phyloP scores from a whole-genome alignment of 2,797 vertebrate species.

The Mycteria americana region DNA sequence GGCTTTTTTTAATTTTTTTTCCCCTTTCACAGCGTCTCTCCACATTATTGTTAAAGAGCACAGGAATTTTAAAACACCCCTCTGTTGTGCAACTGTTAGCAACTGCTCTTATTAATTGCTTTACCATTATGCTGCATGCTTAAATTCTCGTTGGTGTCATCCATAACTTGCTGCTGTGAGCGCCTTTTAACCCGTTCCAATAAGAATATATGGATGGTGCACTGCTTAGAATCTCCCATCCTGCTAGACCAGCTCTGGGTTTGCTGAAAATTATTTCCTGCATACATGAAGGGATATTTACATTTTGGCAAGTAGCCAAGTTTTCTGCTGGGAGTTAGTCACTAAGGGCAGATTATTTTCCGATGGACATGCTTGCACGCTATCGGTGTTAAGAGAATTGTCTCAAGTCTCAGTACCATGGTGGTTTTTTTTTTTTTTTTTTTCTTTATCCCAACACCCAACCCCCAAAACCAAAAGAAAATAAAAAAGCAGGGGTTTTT shows the following conservation, averaged over 20 bases:
- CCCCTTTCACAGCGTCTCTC: constrained; percentile 47
- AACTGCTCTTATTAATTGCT: constrained; percentile 50
- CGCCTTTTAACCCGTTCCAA: neutral
- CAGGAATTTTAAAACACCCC: constrained; percentile 49
- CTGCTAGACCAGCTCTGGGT: neutral
- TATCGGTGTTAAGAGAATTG: neutral
- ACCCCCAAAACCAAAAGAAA: neutral
- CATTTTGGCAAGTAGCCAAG: constrained; percentile 1
- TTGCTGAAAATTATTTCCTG: neutral
- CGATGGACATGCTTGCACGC: neutral
- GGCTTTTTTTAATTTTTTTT: constrained; percentile 50
- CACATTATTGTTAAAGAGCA: constrained; percentile 41
- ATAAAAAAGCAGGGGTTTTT: neutral
- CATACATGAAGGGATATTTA: constrained; percentile 30
- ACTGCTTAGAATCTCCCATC: constrained; percentile 11
- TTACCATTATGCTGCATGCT: constrained; percentile 20
- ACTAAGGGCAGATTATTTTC: constrained; percentile 11
- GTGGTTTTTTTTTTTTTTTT: neutral
- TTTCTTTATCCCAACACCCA: neutral
- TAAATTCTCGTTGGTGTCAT: neutral
- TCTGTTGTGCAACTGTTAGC: constrained; percentile 34
- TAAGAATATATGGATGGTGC: neutral
- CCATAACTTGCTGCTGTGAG: neutral
- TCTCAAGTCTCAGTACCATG: neutral
- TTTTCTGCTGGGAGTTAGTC: neutral